Percentiles rank a stretch among this genome's conserved stretches.
These are phyloP conservation scores for Littorina saxatilis DNA, from an alignment of 1,140 invertebrate genomes.

Conservation along the genomic window DNA sequence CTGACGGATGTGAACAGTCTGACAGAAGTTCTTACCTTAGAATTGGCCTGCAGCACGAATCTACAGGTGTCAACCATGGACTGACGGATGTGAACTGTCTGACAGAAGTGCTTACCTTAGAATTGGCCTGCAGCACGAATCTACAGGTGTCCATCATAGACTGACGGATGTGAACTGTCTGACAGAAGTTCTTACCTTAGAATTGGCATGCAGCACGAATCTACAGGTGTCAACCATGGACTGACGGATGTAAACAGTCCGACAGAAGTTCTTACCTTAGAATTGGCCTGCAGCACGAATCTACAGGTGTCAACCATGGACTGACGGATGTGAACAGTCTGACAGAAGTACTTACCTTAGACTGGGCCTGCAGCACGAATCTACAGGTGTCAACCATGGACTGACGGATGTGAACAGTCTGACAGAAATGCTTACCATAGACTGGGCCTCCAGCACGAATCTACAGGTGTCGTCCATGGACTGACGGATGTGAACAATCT, in stretches of 20 bases:
- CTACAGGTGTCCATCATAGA: conserved; percentile 63
- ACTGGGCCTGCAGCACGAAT: conserved; percentile 56
- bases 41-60: neutral
- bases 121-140: conserved; percentile 51
- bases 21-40: neutral
- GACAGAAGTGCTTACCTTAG: neutral
- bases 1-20: neutral
- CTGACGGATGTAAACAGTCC: neutral
- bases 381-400: conserved; percentile 63
- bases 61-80: neutral
- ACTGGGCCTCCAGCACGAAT: conserved; percentile 54
- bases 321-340: too few species aligned
- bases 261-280: neutral
- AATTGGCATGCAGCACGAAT: neutral
- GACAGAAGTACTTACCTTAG: neutral
- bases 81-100: neutral
- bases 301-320: too few species aligned
- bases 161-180: too few species aligned
- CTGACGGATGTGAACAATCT: conserved; percentile 50
- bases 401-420: too few species aligned
- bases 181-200: too few species aligned
- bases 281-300: too few species aligned
- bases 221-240: neutral
- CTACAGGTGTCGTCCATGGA: conserved; percentile 64
- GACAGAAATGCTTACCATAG: too few species aligned